Base-by-base conservation (phyloP, 1,140 invertebrate genomes). In the Aphelinus atriplicis region DNA sequence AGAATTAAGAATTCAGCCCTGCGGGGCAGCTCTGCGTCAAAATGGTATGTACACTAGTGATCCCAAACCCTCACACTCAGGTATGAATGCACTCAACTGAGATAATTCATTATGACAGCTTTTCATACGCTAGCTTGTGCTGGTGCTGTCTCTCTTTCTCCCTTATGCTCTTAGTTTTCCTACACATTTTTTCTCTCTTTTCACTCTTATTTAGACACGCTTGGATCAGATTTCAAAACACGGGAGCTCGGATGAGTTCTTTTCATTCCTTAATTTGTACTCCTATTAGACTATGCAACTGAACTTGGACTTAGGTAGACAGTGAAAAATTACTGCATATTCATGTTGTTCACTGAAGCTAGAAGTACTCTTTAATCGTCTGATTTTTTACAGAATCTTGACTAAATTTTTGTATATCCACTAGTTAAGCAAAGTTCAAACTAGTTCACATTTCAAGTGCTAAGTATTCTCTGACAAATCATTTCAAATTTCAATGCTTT, bases 31-130 rank as follows among this genome's bases (percentile, higher is more conserved):
- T 76, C 6, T 62, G 45, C 55, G 45, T 76, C 75, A 85, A 82
- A 81, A 87, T 87, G 86, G 85, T 86, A 86, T 78, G 86, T 86
- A 83, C 47, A 77, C 77, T 81, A 60, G 7, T 69, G 47, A 48
- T 56, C 69, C n/a, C 69, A 72, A 47, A 68, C 64, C 43, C 64
- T 68, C 56, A 57, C 45, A 67, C 50, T 77, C 85, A 86, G 85
- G 85, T 87, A 86, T 74, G 76, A 81, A 81, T 83, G 81, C 85
- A 70, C 65, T 78, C 77, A 68, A 78, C 75, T 68, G 79, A 81
- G 79, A 82, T 85, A 80, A 88, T 86, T 84, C 81, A 80, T 83
- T 87, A 87, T 87, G 86, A 87, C 85, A 86, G 86, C 84, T 85
- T 85, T 84, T 86, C 83, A 85, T 86, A 71, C 7, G 9, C 65